Conservation (phyloP, 92 coral and sea anemone genomes). For the Isaurus tuberculatus region DNA sequence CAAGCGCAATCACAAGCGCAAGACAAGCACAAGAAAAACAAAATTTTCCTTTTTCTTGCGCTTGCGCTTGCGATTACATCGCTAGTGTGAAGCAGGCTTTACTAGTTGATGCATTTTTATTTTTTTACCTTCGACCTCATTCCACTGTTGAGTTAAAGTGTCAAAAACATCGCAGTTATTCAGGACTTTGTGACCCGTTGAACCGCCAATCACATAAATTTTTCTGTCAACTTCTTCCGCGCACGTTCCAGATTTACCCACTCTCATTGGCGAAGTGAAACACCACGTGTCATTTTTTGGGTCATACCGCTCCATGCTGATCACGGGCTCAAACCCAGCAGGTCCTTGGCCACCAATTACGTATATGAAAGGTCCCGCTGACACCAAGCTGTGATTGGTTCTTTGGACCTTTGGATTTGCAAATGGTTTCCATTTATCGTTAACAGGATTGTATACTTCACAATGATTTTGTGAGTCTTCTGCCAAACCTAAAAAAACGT, state of each 20-base stretch:
- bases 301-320: conserved; percentile 90
- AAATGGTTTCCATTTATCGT: conserved; percentile 73
- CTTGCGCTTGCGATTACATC: too few species aligned
- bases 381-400: conserved; percentile 71
- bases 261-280: conserved; percentile 83
- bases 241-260: conserved; percentile 87
- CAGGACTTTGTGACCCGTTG: conserved; percentile 77
- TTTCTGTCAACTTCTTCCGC: conserved; percentile 68
- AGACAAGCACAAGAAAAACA: too few species aligned
- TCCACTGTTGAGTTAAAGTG: conserved; percentile 70
- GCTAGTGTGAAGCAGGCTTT: too few species aligned
- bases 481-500: conserved; percentile 59
- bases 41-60: too few species aligned
- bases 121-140: conserved; percentile 53
- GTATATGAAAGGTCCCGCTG: conserved; percentile 76
- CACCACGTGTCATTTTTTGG: conserved; percentile 82
- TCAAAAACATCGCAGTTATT: conserved; percentile 82
- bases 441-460: conserved; percentile 87
- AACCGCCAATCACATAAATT: conserved; percentile 79
- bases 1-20: too few species aligned
- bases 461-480: conserved; percentile 76
- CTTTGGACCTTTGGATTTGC: conserved; percentile 70
- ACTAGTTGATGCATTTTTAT: not conserved
- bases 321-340: conserved; percentile 79
- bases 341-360: conserved; percentile 89